A percentile compares a stretch with the other conserved stretches of the same genome.
These are phyloP conservation scores for Tyto alba DNA, from an alignment of 2,113 vertebrate genomes.

Conservation along the genomic window DNA sequence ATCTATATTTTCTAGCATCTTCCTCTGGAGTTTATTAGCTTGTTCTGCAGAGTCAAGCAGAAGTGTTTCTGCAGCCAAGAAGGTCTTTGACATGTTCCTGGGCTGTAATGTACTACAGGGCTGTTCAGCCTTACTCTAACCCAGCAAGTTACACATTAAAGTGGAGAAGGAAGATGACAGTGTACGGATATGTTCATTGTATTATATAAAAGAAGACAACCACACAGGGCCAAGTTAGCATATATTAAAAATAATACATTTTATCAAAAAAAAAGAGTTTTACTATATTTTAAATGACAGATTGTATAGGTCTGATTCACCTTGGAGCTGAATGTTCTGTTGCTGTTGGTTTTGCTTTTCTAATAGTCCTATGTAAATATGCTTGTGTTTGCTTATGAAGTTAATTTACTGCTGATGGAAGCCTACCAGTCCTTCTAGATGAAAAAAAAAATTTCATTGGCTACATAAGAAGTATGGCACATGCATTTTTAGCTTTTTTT, in stretches of 20 bases:
- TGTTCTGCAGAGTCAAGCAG: neutral
- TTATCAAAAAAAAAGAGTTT: neutral
- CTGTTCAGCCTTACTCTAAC: neutral
- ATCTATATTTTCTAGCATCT: neutral
- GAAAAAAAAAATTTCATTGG: neutral
- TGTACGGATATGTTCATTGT: rapidly evolving
- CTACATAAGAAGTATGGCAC: neutral
- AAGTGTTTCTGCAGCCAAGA: neutral
- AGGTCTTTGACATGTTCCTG: neutral
- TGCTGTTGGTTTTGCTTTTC: neutral
- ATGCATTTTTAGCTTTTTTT: neutral
- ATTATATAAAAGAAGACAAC: neutral
- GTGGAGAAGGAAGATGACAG: neutral
- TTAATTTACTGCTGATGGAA: slow-evolving; percentile 1
- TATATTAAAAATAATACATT: neutral
- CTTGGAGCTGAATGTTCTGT: neutral
- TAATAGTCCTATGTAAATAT: neutral
- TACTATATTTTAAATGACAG: neutral
- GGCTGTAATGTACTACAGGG: neutral
- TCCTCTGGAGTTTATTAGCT: neutral
- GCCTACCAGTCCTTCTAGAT: neutral
- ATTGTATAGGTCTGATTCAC: slow-evolving; percentile 1
- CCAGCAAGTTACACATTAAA: neutral
- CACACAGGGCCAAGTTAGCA: neutral
- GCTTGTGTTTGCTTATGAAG: neutral